Conservation (phyloP, 1,140 invertebrate genomes). For the Lordiphosa collinella region DNA sequence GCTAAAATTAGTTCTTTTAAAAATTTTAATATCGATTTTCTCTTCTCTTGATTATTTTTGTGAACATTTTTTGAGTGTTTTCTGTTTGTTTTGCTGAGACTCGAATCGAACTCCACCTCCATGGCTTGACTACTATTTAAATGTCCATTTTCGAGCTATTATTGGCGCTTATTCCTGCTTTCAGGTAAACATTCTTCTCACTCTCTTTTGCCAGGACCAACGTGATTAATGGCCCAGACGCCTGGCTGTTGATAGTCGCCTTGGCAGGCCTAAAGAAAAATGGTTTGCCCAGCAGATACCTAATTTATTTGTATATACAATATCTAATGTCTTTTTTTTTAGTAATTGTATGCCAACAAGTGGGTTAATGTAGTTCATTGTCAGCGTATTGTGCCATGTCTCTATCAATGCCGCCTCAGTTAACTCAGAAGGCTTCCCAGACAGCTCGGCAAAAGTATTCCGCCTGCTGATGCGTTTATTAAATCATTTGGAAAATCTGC, state of each 20-base stretch:
- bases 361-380: constrained; percentile 1
- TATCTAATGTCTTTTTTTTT: constrained; percentile 34
- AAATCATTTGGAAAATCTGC: constrained; percentile 57
- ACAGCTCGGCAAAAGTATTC: constrained; percentile 17
- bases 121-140: constrained; percentile 28
- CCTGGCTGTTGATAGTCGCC: constrained; percentile 14
- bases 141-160: constrained; percentile 55
- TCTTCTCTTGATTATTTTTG: background rate
- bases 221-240: constrained; percentile 54
- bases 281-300: constrained; percentile 37
- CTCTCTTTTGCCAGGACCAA: constrained; percentile 13
- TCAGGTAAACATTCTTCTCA: constrained; percentile 9
- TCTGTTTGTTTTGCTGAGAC: background rate
- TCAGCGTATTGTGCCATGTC: too few relatives aligned
- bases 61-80: background rate
- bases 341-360: constrained; percentile 34
- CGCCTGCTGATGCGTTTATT: constrained; percentile 31
- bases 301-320: constrained; percentile 48
- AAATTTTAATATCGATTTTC: background rate
- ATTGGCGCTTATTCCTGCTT: constrained; percentile 43
- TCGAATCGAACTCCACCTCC: too few relatives aligned
- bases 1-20: too few relatives aligned
- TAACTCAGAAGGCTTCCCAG: constrained; percentile 1
- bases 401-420: too few relatives aligned
- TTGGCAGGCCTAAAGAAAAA: constrained; percentile 13